These are phyloP conservation scores for Pterophyllum scalare DNA, from an alignment of 2,113 vertebrate genomes.

Conservation along the genomic window DNA sequence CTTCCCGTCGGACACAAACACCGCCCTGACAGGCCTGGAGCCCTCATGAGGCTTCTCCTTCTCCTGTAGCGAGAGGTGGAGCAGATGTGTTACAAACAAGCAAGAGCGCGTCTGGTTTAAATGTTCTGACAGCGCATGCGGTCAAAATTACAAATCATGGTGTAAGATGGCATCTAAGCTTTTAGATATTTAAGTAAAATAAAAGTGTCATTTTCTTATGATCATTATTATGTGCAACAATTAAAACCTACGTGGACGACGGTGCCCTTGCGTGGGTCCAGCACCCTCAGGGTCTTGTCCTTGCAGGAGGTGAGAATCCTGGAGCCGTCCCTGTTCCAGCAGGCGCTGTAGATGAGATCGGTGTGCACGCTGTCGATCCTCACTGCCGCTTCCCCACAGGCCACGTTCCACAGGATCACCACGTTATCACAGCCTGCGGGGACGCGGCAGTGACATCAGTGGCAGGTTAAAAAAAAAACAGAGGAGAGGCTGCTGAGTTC, in stretches of 20 bases:
- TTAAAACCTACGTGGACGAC: conserved; percentile 76
- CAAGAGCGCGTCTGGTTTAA: no score
- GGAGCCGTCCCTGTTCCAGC: conserved; percentile 88
- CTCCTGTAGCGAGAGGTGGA: conserved; percentile 78
- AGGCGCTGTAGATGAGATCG: conserved; percentile 89
- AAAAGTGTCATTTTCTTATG: neutral
- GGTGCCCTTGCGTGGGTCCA: conserved; percentile 87
- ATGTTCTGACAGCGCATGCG: no score
- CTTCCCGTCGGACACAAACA: conserved; percentile 85
- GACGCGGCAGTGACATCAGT: neutral
- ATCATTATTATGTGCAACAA: neutral
- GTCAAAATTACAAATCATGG: neutral
- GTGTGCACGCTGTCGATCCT: conserved; percentile 85
- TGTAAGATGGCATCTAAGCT: no score
- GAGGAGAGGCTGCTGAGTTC: neutral
- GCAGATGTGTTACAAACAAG: neutral
- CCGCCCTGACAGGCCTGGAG: conserved; percentile 83
- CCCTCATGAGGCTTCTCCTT: conserved; percentile 90
- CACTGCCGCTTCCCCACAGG: conserved; percentile 77
- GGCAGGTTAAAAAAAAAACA: neutral
- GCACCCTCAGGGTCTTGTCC: conserved; percentile 86
- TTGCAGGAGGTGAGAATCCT: conserved; percentile 88
- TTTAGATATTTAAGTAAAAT: neutral
- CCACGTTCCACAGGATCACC: conserved; percentile 89
- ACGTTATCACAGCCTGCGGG: conserved; percentile 87